Base-by-base conservation (phyloP, 1,140 invertebrate genomes). In the Dinoponera quadriceps region DNA sequence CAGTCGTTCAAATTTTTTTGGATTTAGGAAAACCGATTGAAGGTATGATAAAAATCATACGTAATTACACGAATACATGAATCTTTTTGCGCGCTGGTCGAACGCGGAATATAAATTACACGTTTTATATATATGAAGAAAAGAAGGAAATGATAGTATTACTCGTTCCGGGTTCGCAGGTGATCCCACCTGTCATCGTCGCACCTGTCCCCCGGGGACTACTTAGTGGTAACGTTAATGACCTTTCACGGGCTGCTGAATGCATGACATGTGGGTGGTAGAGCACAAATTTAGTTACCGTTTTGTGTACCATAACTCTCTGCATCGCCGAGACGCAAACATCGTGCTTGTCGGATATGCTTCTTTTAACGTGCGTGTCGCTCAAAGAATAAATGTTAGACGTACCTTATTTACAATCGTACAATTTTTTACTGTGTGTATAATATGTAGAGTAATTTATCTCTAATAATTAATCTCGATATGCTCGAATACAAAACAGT, bases 181-280 rank as follows among this genome's bases (percentile, higher is more conserved):
- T 90, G 81, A 85, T 87, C 22, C 85, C 87, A 86, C 65, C 85
- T 89, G 85, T 88, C 75, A 48, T 57, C 63, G 51, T 80, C 25
- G 63, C 89, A 90, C 85, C 89, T 87, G 89, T 69, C 75, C 75
- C 57, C 84, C 69, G 84, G 11, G 44, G 57, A 88, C 38, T 74
- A 74, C 84, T 89, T 89, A 88, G 88, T 85, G 80, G 66, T 66
- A 74, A 86, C 85, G 78, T 78, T 90, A 89, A 91, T 90, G 88
- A 90, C 83, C 85, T 90, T 90, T 84, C 85, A 88, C 83, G 83
- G 83, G 68, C 66, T 80, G 83, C 86, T 91, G 72, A 74, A 33
- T 72, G 78, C 73, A 71, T 38, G 85, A 87, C 86, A 87, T 83
- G 86, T 86, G 87, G 74, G 72, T 74, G 82, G 51, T 51, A 63